Conservation (phyloP, 2,888 invertebrate genomes). For the Myathropa florea region DNA sequence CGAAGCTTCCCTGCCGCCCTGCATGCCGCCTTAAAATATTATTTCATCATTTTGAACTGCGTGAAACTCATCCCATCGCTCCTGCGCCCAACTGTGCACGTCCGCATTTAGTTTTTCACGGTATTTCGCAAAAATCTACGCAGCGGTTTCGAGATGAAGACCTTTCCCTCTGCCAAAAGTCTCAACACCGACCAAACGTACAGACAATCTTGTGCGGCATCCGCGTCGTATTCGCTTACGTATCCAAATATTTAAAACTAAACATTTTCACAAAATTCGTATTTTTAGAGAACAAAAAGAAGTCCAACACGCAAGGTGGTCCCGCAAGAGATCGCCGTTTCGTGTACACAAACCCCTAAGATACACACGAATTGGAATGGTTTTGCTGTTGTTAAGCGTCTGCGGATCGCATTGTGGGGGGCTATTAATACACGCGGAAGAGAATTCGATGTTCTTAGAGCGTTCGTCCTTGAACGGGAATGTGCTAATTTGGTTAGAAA, state of each 20-base stretch:
- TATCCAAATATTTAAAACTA: constrained; percentile 5
- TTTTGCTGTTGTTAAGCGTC: constrained; percentile 20
- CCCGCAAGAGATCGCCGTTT: constrained; percentile 47
- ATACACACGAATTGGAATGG: not conserved
- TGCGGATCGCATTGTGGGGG: constrained; percentile 33
- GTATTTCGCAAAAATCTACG: not conserved
- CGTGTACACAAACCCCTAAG: constrained; percentile 12
- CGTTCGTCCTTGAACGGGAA: constrained; percentile 54
- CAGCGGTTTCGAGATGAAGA: not conserved
- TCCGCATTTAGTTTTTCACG: not conserved
- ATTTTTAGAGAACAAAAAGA: constrained; percentile 60
- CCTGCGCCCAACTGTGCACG: not conserved
- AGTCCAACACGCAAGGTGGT: constrained; percentile 58
- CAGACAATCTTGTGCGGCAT: not conserved
- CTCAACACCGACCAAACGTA: not conserved
- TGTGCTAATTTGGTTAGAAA: constrained; percentile 39
- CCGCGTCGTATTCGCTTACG: not conserved
- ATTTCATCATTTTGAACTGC: not conserved
- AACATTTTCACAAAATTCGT: constrained; percentile 3
- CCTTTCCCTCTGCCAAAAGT: constrained; percentile 3
- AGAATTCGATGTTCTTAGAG: constrained; percentile 33
- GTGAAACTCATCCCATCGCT: not conserved
- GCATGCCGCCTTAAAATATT: not conserved
- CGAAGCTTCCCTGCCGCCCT: not conserved
- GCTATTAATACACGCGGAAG: constrained; percentile 56